These are phyloP conservation scores for Galago senegalensis DNA, from an alignment of 2,797 vertebrate species.

Conservation along the genomic window DNA sequence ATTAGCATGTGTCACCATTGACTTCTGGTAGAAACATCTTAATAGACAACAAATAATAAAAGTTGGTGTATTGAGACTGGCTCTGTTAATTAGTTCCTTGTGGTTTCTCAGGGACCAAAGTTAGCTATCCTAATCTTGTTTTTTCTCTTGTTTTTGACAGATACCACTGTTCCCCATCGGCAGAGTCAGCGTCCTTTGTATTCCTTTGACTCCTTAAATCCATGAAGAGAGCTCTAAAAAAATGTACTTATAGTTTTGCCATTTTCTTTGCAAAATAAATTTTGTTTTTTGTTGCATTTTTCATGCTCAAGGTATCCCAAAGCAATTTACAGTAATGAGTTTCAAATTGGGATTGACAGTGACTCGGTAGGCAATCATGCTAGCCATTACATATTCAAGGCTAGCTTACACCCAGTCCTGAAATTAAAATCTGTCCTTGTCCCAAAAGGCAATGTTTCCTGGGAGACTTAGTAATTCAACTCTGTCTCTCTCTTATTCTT, in stretches of 20 bases:
- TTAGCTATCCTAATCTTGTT: slow-evolving; percentile 59
- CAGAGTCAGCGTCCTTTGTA: not conserved
- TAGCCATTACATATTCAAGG: slow-evolving; percentile 71
- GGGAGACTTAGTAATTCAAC: slow-evolving; percentile 5
- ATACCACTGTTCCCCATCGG: not conserved
- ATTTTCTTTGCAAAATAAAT: slow-evolving; percentile 70
- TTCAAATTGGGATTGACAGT: slow-evolving; percentile 77
- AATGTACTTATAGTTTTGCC: slow-evolving; percentile 48
- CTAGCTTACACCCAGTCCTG: slow-evolving; percentile 63
- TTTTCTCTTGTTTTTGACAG: slow-evolving; percentile 13
- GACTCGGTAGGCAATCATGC: slow-evolving; percentile 63
- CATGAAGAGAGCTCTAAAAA: slow-evolving; percentile 54
- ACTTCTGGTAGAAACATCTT: slow-evolving; percentile 76
- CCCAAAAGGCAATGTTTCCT: slow-evolving; percentile 39
- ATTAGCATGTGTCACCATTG: slow-evolving; percentile 75
- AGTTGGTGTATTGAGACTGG: slow-evolving; percentile 51
- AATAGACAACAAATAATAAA: slow-evolving; percentile 80
- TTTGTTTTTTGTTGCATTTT: slow-evolving; percentile 84
- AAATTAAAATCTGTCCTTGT: slow-evolving; percentile 77
- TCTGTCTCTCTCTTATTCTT: not conserved
- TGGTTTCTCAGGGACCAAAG: slow-evolving; percentile 59
- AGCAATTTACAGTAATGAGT: slow-evolving; percentile 84
- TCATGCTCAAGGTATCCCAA: slow-evolving; percentile 81
- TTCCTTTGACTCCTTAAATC: slow-evolving; percentile 48
- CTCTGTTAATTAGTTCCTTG: slow-evolving; percentile 71